Percentiles rank a stretch among this genome's conserved stretches.
These are phyloP conservation scores for Epinephelus cyanopodus DNA, from an alignment of 2,113 vertebrate species.

Conservation along the genomic window DNA sequence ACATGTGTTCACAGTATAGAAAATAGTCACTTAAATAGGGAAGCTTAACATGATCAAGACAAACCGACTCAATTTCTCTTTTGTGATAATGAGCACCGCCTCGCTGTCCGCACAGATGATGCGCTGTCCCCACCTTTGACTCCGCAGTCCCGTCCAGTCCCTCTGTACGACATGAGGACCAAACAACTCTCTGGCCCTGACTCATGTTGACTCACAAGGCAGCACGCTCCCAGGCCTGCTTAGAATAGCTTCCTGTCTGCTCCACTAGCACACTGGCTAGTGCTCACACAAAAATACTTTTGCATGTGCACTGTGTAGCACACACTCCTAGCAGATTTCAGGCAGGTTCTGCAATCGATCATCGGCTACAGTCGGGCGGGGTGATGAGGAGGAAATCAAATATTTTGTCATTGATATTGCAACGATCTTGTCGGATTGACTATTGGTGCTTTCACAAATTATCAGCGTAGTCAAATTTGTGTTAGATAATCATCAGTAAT, in stretches of 20 bases:
- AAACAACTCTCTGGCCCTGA: constrained; percentile 64
- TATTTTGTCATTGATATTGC: too few species aligned
- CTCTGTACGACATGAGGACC: constrained; percentile 58
- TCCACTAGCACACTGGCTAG: constrained; percentile 70
- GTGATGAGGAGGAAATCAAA: too few species aligned
- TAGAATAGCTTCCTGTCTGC: constrained; percentile 75
- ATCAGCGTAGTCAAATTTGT: too few species aligned
- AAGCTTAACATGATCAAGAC: not conserved
- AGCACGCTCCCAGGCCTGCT: constrained; percentile 68
- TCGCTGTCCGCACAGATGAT: not conserved
- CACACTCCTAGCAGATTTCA: not conserved
- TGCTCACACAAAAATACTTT: constrained; percentile 32
- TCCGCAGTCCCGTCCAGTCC: not conserved
- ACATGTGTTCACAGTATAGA: not conserved
- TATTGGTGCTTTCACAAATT: too few species aligned
- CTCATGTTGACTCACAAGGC: constrained; percentile 75
- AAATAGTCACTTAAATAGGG: not conserved
- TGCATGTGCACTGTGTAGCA: not conserved
- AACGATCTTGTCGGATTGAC: too few species aligned
- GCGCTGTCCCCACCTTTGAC: not conserved
- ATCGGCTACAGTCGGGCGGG: not conserved
- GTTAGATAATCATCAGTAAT: too few species aligned
- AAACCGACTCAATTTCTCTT: not conserved
- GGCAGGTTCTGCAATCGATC: not conserved
- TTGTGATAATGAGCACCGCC: not conserved